Evolutionary conservation across 2,113 vertebrate species (phyloP), one percentile per base, ranked within the genome.

Genomic region (Aegotheles bennettii): DNA sequence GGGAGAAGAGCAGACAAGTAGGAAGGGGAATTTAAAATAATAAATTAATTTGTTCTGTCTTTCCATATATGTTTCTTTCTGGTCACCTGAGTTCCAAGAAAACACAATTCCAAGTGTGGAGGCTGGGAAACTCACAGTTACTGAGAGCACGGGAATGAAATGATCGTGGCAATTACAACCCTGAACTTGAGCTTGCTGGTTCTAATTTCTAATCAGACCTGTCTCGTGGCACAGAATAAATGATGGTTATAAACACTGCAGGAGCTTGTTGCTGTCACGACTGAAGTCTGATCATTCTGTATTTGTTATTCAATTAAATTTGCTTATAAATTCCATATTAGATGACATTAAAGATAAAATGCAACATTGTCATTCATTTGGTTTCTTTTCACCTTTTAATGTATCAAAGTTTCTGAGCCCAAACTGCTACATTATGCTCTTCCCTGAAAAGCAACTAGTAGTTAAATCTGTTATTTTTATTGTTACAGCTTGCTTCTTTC

Each of bases 261-360:
- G 74, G 87, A 91, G 70, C 51, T 78, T 67, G 35, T 60, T 83
- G 60, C 69, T 54, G 25, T 74, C 89, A 79, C 2, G 26, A 87
- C 77, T 89, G 50, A 92, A 91, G 61, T 84, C 87, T 91, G 89
- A 82, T 93, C 47, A 47, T 84, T 94, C 74, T 75, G 15, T 71
- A 60, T 56, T 21, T 91, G 53, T 68, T 91, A 51, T 79, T 92
- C 68, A 90, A 79, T 81, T 81, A 68, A 67, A 68, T 68, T 91
- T 79, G 8, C 56, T 65, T 82, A 60, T 54, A 57, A 78, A 79
- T 65, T 78, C 61, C 61, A 61, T 45, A 45, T 54, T 77, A 83
- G 7, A 1, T 79, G 61, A 57, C 43, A 53, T 57, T 35, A 18
- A 81, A 63, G 61, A n/a, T 57, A 50, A 89, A 75, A 84, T 29